These are phyloP conservation scores for Paragorgia papillata DNA, from an alignment of 92 coral and sea anemone species.

Conservation along the genomic window DNA sequence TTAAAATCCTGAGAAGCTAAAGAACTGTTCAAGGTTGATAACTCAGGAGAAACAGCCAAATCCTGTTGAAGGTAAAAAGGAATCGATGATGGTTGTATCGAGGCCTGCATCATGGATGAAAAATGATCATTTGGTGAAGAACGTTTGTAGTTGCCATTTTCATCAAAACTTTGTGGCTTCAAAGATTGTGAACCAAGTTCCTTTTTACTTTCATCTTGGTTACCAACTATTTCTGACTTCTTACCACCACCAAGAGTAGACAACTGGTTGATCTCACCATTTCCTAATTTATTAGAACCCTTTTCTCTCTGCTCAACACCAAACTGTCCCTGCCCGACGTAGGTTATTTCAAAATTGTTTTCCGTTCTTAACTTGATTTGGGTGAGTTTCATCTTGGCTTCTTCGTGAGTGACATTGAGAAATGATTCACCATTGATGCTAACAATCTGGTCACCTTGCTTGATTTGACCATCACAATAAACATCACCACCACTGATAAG, in stretches of 20 bases:
- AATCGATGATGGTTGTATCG: conserved; percentile 83
- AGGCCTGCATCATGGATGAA: conserved; percentile 40
- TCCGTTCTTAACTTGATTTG: conserved; percentile 71
- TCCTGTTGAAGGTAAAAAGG: conserved; percentile 97
- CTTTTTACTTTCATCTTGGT: neutral
- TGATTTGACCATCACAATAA: conserved; percentile 71
- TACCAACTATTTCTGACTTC: neutral
- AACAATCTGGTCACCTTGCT: conserved; percentile 83
- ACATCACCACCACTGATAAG: conserved; percentile 94
- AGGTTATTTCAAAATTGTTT: conserved; percentile 25
- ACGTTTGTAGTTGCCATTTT: conserved; percentile 10
- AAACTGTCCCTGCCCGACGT: neutral
- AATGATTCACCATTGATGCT: conserved; percentile 87
- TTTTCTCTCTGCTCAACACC: neutral
- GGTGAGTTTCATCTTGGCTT: conserved; percentile 92
- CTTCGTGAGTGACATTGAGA: conserved; percentile 97
- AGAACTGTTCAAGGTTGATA: neutral
- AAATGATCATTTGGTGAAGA: neutral
- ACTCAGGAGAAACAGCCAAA: conserved; percentile 57
- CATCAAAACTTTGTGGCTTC: conserved; percentile 3
- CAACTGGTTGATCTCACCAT: neutral
- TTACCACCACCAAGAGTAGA: neutral
- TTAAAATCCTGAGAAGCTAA: conserved; percentile 45
- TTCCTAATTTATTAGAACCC: neutral
- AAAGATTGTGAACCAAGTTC: neutral